Conservation (phyloP, 1,140 invertebrate genomes). For the Calliphora vicina region DNA sequence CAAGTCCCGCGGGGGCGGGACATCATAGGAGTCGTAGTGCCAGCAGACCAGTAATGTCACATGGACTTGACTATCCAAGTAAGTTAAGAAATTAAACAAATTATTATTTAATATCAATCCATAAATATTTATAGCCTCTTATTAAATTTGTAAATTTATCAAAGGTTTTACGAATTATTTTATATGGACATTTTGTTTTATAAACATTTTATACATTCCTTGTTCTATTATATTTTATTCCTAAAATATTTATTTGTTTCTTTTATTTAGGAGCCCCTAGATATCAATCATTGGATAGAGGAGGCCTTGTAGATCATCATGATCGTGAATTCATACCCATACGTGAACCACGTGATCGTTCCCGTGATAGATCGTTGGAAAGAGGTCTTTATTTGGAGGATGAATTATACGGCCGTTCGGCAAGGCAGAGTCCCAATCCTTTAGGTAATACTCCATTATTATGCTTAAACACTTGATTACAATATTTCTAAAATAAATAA, state of each 20-base stretch:
- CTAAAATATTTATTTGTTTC: not conserved
- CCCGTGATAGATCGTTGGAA: conserved; percentile 71
- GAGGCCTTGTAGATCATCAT: conserved; percentile 69
- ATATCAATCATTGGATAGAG: conserved; percentile 81
- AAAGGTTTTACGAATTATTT: no score
- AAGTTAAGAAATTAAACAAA: conserved; percentile 39
- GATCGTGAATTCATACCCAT: conserved; percentile 86
- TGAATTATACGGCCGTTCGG: conserved; percentile 76
- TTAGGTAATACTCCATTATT: conserved; percentile 47
- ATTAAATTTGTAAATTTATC: no score
- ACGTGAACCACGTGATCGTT: conserved; percentile 72
- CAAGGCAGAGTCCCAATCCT: conserved; percentile 76
- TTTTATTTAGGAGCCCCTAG: conserved; percentile 64
- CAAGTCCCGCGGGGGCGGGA: conserved; percentile 74
- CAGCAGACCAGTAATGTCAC: conserved; percentile 66
- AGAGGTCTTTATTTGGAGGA: conserved; percentile 76
- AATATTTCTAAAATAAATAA: not conserved
- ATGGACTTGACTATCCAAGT: conserved; percentile 65
- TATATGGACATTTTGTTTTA: no score
- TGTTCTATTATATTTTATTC: not conserved
- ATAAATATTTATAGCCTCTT: no score
- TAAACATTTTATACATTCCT: no score
- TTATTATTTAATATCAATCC: no score
- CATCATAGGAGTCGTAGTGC: conserved; percentile 72
- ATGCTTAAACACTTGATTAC: not conserved